A percentile compares a stretch with the other conserved stretches of the same genome.
phyloP scores from a whole-genome alignment of 2,888 invertebrate species.

The Schrankia costaestrigalis region DNA sequence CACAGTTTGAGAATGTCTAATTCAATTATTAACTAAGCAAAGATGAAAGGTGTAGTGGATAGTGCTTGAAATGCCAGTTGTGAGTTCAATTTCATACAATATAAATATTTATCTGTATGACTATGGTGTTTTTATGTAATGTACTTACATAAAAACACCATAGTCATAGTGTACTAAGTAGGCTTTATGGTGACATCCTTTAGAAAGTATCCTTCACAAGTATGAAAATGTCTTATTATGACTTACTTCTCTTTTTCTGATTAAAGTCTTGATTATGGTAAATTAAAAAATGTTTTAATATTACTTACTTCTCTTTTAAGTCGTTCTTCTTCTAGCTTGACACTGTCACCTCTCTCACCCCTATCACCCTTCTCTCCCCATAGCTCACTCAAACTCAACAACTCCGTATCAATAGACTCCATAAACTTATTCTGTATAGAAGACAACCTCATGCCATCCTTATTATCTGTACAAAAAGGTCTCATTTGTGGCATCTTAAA shows the following conservation, averaged over 20 bases:
- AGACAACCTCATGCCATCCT: conserved; percentile 42
- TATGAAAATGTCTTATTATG: no score
- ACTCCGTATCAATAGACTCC: conserved; percentile 67
- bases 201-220: no score
- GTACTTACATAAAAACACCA: no score
- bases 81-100: no score
- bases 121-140: no score
- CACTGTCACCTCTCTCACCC: conserved; percentile 56
- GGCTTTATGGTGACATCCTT: no score
- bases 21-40: no score
- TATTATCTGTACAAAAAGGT: conserved; percentile 50
- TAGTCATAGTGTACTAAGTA: no score
- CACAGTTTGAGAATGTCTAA: not conserved
- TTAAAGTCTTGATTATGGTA: not conserved
- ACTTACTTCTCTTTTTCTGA: no score
- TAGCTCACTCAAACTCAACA: conserved; percentile 82
- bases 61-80: no score
- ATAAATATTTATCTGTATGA: no score
- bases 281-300: not conserved
- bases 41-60: no score
- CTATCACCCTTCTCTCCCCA: conserved; percentile 78
- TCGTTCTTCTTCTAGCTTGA: conserved; percentile 87
- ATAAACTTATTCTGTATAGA: conserved; percentile 49
- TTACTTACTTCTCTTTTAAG: conserved; percentile 86
- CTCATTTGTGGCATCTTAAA: conserved; percentile 71